These are phyloP conservation scores for Drosophila maculinotata DNA, from an alignment of 2,888 invertebrate genomes.

Conservation along the genomic window DNA sequence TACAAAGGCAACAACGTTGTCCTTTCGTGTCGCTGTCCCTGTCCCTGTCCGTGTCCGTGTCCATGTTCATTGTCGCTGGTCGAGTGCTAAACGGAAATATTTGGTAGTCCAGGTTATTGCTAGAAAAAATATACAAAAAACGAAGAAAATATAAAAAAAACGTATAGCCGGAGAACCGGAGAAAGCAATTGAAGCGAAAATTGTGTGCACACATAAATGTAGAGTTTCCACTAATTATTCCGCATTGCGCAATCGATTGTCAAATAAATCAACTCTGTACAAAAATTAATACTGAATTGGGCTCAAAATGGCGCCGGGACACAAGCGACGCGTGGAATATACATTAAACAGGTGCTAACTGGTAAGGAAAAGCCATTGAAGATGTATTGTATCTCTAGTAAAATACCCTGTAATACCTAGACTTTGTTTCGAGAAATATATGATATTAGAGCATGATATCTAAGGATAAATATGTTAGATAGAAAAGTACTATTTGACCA, in stretches of 20 bases:
- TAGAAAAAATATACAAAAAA: slow-evolving; percentile 36
- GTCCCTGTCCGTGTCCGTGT: slow-evolving; percentile 23
- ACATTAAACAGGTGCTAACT: slow-evolving; percentile 35
- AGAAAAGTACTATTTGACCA: background rate
- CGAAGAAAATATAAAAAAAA: slow-evolving; percentile 18
- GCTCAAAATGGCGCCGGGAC: slow-evolving; percentile 41
- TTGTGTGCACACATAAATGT: slow-evolving; percentile 59
- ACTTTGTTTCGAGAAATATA: too few species aligned
- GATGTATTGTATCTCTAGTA: background rate
- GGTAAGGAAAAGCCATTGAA: slow-evolving; percentile 24
- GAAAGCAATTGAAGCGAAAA: slow-evolving; percentile 51
- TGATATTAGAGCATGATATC: too few species aligned
- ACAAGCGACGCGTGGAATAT: slow-evolving; percentile 35
- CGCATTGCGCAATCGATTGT: slow-evolving; percentile 75
- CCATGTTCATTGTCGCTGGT: slow-evolving; percentile 37
- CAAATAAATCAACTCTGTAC: slow-evolving; percentile 50
- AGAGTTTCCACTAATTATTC: slow-evolving; percentile 66
- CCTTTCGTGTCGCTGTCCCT: slow-evolving; percentile 15
- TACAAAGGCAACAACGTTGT: slow-evolving; percentile 52
- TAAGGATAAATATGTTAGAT: background rate
- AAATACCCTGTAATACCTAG: background rate
- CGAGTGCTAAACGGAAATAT: slow-evolving; percentile 76
- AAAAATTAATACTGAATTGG: slow-evolving; percentile 31
- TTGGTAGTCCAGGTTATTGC: slow-evolving; percentile 72
- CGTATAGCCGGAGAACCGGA: slow-evolving; percentile 13